Evolutionary conservation across 2,113 vertebrate genomes (phyloP).

Genomic region (Sardina pilchardus): DNA sequence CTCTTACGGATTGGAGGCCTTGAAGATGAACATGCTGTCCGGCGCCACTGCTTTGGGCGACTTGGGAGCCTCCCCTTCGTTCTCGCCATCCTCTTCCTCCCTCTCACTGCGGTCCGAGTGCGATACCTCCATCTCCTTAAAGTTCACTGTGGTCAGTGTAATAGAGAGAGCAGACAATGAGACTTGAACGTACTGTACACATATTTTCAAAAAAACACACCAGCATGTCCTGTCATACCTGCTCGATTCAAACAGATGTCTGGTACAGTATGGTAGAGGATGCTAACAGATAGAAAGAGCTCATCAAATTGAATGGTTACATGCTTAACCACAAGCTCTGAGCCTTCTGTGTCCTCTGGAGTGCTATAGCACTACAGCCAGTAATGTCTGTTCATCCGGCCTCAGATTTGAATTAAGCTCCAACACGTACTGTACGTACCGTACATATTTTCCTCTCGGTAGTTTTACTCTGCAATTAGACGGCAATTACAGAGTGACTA

Average conservation of each 20-base stretch:
- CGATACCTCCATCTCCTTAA: constrained; percentile 69
- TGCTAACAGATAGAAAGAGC: not conserved
- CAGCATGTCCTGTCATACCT: not conserved
- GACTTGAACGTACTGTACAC: not conserved
- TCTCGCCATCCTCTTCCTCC: constrained; percentile 49
- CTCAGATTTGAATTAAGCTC: not conserved
- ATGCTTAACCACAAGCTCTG: not conserved
- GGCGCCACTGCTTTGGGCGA: constrained; percentile 81
- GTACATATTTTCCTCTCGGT: not conserved
- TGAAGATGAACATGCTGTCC: constrained; percentile 99
- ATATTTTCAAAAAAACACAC: not conserved
- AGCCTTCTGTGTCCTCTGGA: too few relatives aligned
- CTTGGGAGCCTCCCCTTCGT: constrained; percentile 68
- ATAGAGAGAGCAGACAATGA: not conserved
- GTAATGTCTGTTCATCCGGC: not conserved
- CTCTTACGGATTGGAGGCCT: constrained; percentile 94
- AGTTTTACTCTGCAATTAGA: not conserved
- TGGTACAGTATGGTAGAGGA: not conserved
- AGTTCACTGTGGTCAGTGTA: constrained; percentile 61
- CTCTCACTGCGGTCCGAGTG: constrained; percentile 51
- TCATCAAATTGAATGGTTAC: not conserved
- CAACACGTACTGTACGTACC: not conserved
- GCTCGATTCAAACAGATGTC: not conserved
- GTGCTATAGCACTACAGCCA: not conserved
- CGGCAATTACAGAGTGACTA: not conserved